Base-by-base conservation (phyloP, 2,113 vertebrate species). In the Dunckerocampus dactyliophorus region DNA sequence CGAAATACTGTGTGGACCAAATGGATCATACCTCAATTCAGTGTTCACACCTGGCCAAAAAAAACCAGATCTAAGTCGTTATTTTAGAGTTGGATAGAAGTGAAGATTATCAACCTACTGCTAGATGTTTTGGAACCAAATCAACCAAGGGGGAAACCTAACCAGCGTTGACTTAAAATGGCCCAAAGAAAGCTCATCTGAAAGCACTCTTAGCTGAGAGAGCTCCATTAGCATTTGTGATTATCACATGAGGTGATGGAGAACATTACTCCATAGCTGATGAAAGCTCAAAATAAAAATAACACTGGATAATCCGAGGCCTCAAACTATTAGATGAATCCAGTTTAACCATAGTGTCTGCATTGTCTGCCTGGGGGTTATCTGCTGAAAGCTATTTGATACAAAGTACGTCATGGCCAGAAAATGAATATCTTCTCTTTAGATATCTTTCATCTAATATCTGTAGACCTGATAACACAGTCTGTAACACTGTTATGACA, bases 401-500 rank as follows among this genome's bases (percentile, higher is more conserved):
- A n/a, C 31, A 1, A 31, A n/a, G 24, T 17, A 31, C 16, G 51
- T 53, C 24, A n/a, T 53, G 24, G 22, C 51, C 51, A 34, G 51
- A 52, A 52, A 28, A 24, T 24, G 20, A 6, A 28, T 4, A 24
- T 11, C 7, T 52, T 52, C 24, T 28, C 7, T 31, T 28, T 24
- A 16, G 31, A 3, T 16, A 17, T 34, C 17, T 28, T 54, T 54
- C 31, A 37, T 37, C 6, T 10, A 13, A 37, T 37, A 55, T 19
- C 31, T 37, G 24, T 7, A 53, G 37, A 37, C 31, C 31, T 9
- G 31, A 34, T 20, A 55, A 39, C 15, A 12, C 28, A 34, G 52
- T 54, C 17, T n/a, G 67, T 57, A 62, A 81, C 46, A 62, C 57
- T 56, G 63, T 78, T 76, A 77, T 81, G 72, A 84, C 72, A 82